Evolutionary conservation across 92 coral and sea anemone genomes (phyloP).

Genomic region (Actinostola sp.): DNA sequence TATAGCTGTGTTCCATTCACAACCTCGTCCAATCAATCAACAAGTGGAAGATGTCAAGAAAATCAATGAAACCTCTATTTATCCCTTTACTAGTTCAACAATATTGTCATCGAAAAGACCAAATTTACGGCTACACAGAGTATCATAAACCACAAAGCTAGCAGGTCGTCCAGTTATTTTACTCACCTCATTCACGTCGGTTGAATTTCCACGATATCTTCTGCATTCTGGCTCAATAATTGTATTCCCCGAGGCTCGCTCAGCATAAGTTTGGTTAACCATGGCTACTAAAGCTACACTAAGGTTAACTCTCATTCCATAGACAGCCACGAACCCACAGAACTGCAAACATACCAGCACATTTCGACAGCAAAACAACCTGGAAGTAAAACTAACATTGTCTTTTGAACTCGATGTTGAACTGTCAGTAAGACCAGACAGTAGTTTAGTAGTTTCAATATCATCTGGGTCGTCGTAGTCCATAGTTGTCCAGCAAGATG

Average conservation of each 20-base stretch:
- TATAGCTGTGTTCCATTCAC: no score
- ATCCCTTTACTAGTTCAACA: no score
- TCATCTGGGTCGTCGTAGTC: not conserved
- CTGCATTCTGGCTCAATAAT: slow-evolving; percentile 34
- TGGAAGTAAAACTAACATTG: slow-evolving; percentile 4
- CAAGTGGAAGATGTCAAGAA: no score
- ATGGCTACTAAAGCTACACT: slow-evolving; percentile 53
- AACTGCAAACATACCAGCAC: slow-evolving; percentile 37
- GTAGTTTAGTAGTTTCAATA: not conserved
- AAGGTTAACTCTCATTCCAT: slow-evolving; percentile 50
- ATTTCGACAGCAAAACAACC: slow-evolving; percentile 42
- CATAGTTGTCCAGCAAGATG: no score
- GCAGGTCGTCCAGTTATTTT: not conserved
- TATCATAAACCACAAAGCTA: no score
- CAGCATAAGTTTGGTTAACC: slow-evolving; percentile 54
- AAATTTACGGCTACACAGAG: no score
- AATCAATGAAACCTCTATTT: no score
- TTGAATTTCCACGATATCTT: slow-evolving; percentile 17
- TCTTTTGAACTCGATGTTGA: not conserved
- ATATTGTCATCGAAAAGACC: no score
- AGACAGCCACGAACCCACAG: slow-evolving; percentile 39
- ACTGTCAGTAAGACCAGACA: not conserved
- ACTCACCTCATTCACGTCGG: slow-evolving; percentile 16
- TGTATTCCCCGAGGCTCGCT: slow-evolving; percentile 16
- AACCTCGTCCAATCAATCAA: no score